These are phyloP conservation scores for Azemiops feae DNA, from an alignment of 2,113 vertebrate genomes.

Conservation along the genomic window DNA sequence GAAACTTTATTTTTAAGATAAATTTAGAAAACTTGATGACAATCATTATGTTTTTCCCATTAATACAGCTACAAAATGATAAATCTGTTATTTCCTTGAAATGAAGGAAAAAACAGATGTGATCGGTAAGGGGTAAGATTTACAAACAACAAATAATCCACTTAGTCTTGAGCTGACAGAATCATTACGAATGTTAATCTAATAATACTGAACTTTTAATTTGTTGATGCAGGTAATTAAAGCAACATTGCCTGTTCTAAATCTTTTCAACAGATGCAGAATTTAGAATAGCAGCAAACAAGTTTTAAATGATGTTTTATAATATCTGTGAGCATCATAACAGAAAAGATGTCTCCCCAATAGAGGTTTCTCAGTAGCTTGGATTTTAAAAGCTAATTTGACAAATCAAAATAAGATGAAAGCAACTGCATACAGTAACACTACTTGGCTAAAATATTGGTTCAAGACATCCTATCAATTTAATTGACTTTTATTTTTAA, in stretches of 20 bases:
- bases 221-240: conserved; percentile 44
- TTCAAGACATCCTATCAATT: conserved; percentile 31
- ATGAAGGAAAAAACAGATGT: background rate
- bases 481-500: conserved; percentile 13
- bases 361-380: conserved; percentile 39
- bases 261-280: conserved; percentile 30
- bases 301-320: conserved; percentile 40
- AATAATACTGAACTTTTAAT: conserved; percentile 48
- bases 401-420: conserved; percentile 49
- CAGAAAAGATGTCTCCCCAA: conserved; percentile 18
- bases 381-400: conserved; percentile 50
- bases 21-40: accelerated
- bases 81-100: background rate
- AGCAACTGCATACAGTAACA: conserved; percentile 45
- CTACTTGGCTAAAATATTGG: conserved; percentile 46
- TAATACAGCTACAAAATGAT: background rate
- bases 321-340: conserved; percentile 18
- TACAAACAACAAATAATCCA: background rate
- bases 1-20: background rate
- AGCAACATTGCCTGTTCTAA: conserved; percentile 35
- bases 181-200: conserved; percentile 17
- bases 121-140: background rate
- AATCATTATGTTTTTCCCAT: background rate
- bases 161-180: background rate
- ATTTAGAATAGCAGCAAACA: conserved; percentile 29